Percentiles rank a stretch among this genome's conserved stretches.
Conservation (phyloP, 2,888 invertebrate genomes). For the Chelonus formosanus region DNA sequence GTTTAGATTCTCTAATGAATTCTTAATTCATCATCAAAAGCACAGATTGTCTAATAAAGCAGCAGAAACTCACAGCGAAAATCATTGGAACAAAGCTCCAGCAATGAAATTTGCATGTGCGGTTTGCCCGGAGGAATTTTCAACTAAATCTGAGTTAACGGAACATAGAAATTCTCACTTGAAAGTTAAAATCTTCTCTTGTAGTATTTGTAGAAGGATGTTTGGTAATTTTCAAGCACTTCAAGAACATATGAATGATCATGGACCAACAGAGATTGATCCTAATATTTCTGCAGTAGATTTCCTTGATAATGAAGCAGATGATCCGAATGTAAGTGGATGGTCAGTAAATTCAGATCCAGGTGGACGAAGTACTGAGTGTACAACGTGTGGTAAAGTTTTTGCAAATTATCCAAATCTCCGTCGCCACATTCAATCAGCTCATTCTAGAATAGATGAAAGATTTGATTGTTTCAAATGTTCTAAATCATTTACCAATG, state of each 20-base stretch:
- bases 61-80: slow-evolving; percentile 6
- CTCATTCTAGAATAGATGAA: slow-evolving; percentile 53
- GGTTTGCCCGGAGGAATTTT: slow-evolving; percentile 65
- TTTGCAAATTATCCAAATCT: slow-evolving; percentile 65
- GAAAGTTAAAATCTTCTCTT: slow-evolving; percentile 73
- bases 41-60: slow-evolving; percentile 43
- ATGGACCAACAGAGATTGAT: slow-evolving; percentile 43
- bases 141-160: slow-evolving; percentile 70
- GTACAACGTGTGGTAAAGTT: slow-evolving; percentile 70
- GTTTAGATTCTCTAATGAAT: slow-evolving; percentile 67
- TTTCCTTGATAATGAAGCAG: slow-evolving; percentile 10
- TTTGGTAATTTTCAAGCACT: slow-evolving; percentile 70
- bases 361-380: slow-evolving; percentile 58
- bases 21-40: slow-evolving; percentile 63
- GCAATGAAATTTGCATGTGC: slow-evolving; percentile 66
- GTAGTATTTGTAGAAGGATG: slow-evolving; percentile 70
- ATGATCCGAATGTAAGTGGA: slow-evolving; percentile 28
- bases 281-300: slow-evolving; percentile 47
- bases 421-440: slow-evolving; percentile 54
- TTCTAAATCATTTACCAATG: slow-evolving; percentile 70
- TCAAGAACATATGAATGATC: slow-evolving; percentile 60
- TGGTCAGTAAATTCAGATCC: slow-evolving; percentile 48
- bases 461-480: slow-evolving; percentile 72
- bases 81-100: slow-evolving; percentile 9
- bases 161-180: slow-evolving; percentile 75